phyloP scores from a whole-genome alignment of 2,888 invertebrate genomes.

The Julus scandinavius region DNA sequence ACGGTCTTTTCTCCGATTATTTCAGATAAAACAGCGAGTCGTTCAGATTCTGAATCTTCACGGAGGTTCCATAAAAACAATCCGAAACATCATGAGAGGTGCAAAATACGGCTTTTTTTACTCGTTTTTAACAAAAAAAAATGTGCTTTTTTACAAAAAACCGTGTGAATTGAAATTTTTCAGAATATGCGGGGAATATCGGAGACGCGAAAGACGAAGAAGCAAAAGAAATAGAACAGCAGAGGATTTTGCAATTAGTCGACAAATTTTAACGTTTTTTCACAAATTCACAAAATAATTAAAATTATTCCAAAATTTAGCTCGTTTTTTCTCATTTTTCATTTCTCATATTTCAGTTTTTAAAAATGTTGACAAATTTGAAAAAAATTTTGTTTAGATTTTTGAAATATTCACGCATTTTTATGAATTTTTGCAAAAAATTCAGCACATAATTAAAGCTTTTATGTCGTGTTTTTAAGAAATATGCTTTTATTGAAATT shows the following conservation, averaged over 20 bases:
- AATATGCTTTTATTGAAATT: too few species aligned
- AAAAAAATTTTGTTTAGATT: too few species aligned
- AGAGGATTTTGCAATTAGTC: constrained; percentile 89
- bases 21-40: constrained; percentile 80
- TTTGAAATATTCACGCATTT: too few species aligned
- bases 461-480: too few species aligned
- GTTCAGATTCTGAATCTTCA: constrained; percentile 88
- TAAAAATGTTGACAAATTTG: not conserved
- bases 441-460: too few species aligned
- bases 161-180: constrained; percentile 51
- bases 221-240: constrained; percentile 88
- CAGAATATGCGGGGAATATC: constrained; percentile 95
- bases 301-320: too few species aligned
- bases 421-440: too few species aligned
- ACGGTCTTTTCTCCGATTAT: too few species aligned
- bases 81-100: constrained; percentile 94
- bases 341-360: too few species aligned
- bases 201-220: constrained; percentile 83
- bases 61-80: constrained; percentile 90
- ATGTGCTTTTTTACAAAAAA: constrained; percentile 19
- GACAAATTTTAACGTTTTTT: constrained; percentile 82
- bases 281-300: too few species aligned
- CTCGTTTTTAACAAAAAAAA: constrained; percentile 22
- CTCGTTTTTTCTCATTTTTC: too few species aligned
- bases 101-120: constrained; percentile 58